These are phyloP conservation scores for Coptotermes formosanus DNA, from an alignment of 1,140 invertebrate species.

Conservation along the genomic window DNA sequence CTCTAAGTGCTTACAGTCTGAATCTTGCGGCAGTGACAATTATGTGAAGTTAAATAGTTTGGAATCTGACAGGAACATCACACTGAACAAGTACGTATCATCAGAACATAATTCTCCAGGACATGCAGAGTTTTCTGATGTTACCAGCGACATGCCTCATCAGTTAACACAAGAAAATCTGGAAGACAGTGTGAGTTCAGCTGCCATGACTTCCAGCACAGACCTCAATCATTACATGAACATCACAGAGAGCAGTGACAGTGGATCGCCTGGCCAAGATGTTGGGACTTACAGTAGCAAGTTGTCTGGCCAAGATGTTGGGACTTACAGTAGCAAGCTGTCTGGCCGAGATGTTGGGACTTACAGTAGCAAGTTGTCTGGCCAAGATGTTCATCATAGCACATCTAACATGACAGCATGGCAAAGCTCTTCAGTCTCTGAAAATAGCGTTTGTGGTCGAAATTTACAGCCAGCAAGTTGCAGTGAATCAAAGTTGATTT, in stretches of 20 bases:
- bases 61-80: not conserved
- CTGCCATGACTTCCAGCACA: slow-evolving; percentile 39
- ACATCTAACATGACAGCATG: not conserved
- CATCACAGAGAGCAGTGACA: slow-evolving; percentile 26
- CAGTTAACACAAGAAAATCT: not conserved
- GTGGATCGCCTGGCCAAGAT: slow-evolving; percentile 35
- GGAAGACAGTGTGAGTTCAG: slow-evolving; percentile 35
- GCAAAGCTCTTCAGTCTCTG: not conserved
- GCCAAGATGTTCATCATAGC: not conserved
- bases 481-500: not conserved
- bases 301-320: no score
- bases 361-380: not conserved
- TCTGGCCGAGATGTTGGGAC: slow-evolving; percentile 24
- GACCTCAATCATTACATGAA: slow-evolving; percentile 43
- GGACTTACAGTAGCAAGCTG: no score
- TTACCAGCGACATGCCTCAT: not conserved
- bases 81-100: not conserved
- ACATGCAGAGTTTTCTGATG: not conserved
- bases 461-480: not conserved
- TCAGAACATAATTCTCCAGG: not conserved
- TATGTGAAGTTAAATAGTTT: not conserved
- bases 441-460: not conserved
- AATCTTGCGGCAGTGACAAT: not conserved
- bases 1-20: not conserved
- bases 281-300: no score